Base-by-base conservation (phyloP, 1,140 invertebrate species). In the Brachionus koreanus region DNA sequence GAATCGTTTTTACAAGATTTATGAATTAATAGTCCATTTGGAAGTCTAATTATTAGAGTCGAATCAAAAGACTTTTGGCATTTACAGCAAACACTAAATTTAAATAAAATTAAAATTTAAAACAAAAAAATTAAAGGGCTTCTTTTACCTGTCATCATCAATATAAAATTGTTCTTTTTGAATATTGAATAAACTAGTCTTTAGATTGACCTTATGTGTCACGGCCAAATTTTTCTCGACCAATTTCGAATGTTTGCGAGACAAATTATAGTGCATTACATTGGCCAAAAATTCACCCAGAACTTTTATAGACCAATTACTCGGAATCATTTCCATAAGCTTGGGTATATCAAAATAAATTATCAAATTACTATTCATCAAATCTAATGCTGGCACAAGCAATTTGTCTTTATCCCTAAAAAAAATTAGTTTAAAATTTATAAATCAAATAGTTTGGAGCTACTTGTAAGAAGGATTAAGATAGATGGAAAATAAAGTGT, bases 121-220 rank as follows among this genome's bases (percentile, higher is more conserved):
- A 61, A n/a, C n/a, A n/a, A n/a, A n/a, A n/a, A n/a, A n/a, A n/a
- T n/a, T n/a, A 61, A 3, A 76, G 0, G 4, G 7, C 7, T 35
- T 69, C 19, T 69, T 39, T 35, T 33, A 77, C 74, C 29, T 77
- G 42, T 79, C 76, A 19, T 79, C 76, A 65, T 79, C 76, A 35
- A 79, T 29, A 19, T 79, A 79, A 2, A 79, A 37, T 35, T 79
- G 76, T 79, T 79, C 76, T 7, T 65, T 79, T 65, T 79, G 52
- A 57, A 79, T 29, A 37, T 61, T 61, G n/a, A 52, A 79, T 61
- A 79, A 43, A 79, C 13, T 52, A 13, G 35, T 61, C 33, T 79
- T 49, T 5, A 79, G 29, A 79, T 57, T 13, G 12, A 79, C 52
- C 16, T 61, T 79, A 16, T 79, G 49, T 12, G n/a, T 42, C 16